Conservation (phyloP, 2,888 invertebrate species). For the Macroteleia sp. region DNA sequence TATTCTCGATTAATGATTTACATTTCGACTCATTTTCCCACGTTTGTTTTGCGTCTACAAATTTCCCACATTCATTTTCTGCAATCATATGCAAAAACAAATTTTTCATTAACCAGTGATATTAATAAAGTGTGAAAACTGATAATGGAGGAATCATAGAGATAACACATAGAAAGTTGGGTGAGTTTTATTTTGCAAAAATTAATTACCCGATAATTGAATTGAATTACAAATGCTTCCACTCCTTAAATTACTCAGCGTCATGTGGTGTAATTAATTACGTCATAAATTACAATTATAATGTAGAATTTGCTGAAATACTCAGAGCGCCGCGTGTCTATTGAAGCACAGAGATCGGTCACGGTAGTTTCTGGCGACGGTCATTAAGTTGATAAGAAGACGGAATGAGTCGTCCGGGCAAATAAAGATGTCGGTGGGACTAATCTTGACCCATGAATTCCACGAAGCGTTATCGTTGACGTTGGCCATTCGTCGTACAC, state of each 20-base stretch:
- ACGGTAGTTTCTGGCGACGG: conserved; percentile 21
- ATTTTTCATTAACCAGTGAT: conserved; percentile 4
- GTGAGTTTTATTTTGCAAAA: not conserved
- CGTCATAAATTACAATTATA: conserved; percentile 19
- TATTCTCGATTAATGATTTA: conserved; percentile 35
- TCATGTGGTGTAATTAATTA: conserved; percentile 5
- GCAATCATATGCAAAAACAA: conserved; percentile 15
- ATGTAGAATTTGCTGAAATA: not conserved
- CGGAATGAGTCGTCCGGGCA: conserved; percentile 18
- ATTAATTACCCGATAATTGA: conserved; percentile 21
- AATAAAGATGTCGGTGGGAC: conserved; percentile 41
- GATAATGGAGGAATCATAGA: conserved; percentile 1
- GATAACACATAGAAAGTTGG: conserved; percentile 38
- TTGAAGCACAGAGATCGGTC: conserved; percentile 9
- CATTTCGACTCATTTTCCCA: conserved; percentile 38
- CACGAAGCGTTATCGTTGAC: conserved; percentile 35
- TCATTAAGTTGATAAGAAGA: conserved; percentile 54
- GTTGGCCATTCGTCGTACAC: conserved; percentile 17
- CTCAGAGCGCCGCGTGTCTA: not conserved
- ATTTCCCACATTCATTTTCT: conserved; percentile 41
- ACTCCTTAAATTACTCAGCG: conserved; percentile 10
- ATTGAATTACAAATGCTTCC: conserved; percentile 9
- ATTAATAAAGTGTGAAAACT: conserved; percentile 33
- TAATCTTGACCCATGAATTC: conserved; percentile 34
- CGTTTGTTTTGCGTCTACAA: conserved; percentile 13